These are phyloP conservation scores for Tychaedon coryphoeus DNA, from an alignment of 2,113 vertebrate genomes.

Conservation along the genomic window DNA sequence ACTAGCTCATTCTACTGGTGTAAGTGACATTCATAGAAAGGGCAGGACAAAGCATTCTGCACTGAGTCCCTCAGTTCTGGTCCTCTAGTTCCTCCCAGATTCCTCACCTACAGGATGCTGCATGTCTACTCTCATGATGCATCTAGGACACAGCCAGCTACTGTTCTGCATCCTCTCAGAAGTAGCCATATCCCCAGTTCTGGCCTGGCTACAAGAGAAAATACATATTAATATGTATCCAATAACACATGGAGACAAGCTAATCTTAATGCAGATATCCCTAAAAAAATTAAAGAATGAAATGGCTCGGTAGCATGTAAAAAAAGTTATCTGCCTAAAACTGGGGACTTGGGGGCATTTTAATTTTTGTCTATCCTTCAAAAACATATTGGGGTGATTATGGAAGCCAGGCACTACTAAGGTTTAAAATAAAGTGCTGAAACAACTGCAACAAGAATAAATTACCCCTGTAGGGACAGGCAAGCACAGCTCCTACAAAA, in stretches of 20 bases:
- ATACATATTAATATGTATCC: not conserved
- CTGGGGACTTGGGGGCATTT: not conserved
- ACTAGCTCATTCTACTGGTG: not conserved
- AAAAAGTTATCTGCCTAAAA: slow-evolving; percentile 1
- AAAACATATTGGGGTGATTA: not conserved
- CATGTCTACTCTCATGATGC: not conserved
- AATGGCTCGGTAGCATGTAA: not conserved
- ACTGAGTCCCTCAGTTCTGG: not conserved
- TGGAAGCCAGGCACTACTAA: not conserved
- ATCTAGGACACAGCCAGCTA: not conserved
- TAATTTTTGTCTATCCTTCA: not conserved
- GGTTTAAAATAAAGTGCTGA: not conserved
- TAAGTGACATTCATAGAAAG: not conserved
- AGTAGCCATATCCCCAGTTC: not conserved
- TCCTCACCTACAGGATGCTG: not conserved
- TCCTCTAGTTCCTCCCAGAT: not conserved
- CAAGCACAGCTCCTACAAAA: not conserved
- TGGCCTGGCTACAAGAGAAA: not conserved
- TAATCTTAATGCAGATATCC: not conserved
- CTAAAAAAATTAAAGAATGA: not conserved
- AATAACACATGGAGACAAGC: not conserved
- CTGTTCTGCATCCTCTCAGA: not conserved
- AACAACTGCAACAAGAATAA: slow-evolving; percentile 18
- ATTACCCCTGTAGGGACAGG: slow-evolving; percentile 27
- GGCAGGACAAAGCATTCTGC: not conserved